Evolutionary conservation across 2,888 invertebrate species (phyloP).

Genomic region (Nephrotoma guestfalica): DNA sequence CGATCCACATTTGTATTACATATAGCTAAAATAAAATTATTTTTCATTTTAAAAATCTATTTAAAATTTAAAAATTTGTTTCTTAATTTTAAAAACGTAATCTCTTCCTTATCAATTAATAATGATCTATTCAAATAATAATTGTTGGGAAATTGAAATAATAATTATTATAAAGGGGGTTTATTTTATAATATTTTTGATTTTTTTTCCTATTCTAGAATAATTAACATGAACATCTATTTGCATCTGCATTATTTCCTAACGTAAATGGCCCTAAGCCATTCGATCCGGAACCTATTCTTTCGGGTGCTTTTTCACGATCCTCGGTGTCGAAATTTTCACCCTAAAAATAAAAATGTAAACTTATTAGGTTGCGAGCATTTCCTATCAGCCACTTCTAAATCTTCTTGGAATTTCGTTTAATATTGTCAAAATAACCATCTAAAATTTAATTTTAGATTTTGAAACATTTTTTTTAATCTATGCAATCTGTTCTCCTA

Average conservation of each 20-base stretch:
- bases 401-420: no score
- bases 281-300: conserved; percentile 27
- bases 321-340: conserved; percentile 34
- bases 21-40: not conserved
- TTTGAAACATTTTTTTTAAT: no score
- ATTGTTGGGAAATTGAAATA: not conserved
- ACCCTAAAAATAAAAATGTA: conserved; percentile 20
- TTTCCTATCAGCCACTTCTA: no score
- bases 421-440: no score
- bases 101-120: not conserved
- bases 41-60: not conserved
- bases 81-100: not conserved
- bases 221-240: conserved; percentile 31
- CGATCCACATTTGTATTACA: not conserved
- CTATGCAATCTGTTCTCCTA: no score
- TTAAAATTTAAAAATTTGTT: not conserved
- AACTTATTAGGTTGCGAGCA: not conserved
- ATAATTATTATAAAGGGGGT: not conserved
- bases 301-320: conserved; percentile 24
- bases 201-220: not conserved
- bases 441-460: no score
- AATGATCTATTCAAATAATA: no score
- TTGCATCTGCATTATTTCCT: conserved; percentile 28
- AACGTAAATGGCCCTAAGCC: conserved; percentile 31
- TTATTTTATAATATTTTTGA: not conserved